Conservation (phyloP, 2,113 vertebrate species). For the Pluvialis apricaria region DNA sequence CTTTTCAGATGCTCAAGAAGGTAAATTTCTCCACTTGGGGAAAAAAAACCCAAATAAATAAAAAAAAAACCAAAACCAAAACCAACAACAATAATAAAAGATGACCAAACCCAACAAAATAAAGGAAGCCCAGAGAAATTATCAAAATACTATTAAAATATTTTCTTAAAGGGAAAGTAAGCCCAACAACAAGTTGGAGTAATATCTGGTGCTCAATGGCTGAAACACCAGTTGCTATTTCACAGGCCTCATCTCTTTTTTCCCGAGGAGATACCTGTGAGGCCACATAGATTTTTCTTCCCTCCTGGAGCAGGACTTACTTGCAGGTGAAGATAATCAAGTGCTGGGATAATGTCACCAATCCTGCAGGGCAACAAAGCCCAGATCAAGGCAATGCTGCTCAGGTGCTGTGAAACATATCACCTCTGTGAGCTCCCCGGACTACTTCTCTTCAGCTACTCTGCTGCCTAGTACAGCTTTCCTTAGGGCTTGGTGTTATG, state of each 20-base stretch:
- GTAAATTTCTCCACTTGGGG: neutral
- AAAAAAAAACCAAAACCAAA: neutral
- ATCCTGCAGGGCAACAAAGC: neutral
- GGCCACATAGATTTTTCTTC: neutral
- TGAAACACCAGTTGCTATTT: neutral
- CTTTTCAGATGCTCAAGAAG: neutral
- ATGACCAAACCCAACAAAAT: neutral
- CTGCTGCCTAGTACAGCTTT: neutral
- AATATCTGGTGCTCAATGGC: neutral
- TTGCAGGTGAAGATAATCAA: neutral
- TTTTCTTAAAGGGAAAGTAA: neutral
- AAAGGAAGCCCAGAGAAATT: neutral
- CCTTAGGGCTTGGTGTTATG: neutral
- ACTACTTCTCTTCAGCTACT: neutral
- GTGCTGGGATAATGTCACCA: neutral
- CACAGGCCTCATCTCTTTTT: neutral
- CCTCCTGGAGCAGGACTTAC: neutral
- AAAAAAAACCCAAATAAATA: neutral
- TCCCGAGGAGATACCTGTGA: neutral
- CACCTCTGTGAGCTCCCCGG: neutral
- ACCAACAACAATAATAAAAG: too few relatives aligned
- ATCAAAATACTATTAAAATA: neutral
- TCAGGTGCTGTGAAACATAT: neutral
- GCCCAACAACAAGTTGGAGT: neutral
- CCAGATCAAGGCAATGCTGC: neutral